A percentile compares a stretch with the other conserved stretches of the same genome.
phyloP scores from a whole-genome alignment of 2,797 vertebrate species.

The Bradypodion pumilum region DNA sequence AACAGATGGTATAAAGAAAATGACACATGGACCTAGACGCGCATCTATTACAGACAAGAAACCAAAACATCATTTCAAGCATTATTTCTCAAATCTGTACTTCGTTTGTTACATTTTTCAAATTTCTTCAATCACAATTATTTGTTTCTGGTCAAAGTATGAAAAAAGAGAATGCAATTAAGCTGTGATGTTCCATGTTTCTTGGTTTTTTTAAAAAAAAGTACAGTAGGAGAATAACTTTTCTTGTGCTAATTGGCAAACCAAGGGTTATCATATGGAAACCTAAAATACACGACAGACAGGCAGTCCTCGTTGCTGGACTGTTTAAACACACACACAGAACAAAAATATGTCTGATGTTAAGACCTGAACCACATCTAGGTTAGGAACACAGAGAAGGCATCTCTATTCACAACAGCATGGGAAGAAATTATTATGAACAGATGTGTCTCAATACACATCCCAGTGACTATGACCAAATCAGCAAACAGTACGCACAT shows the following conservation, averaged over 20 bases:
- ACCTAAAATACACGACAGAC: slow-evolving; percentile 3
- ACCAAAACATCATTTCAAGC: neutral
- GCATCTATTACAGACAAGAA: neutral
- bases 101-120: slow-evolving; percentile 41
- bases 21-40: neutral
- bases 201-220: too few relatives aligned
- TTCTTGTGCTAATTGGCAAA: slow-evolving; percentile 6
- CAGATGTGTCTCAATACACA: neutral
- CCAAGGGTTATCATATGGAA: neutral
- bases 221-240: neutral
- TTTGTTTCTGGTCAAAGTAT: slow-evolving; percentile 24
- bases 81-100: slow-evolving; percentile 48
- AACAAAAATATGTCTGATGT: neutral
- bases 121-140: slow-evolving; percentile 8
- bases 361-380: slow-evolving; percentile 16
- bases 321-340: neutral
- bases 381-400: too few relatives aligned
- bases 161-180: neutral
- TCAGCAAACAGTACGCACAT: neutral
- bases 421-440: neutral
- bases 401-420: too few relatives aligned
- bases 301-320: neutral
- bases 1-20: neutral
- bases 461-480: neutral
- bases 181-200: slow-evolving; percentile 5